Evolutionary conservation across 2,888 invertebrate species (phyloP).

Genomic region (Lordiphosa fenestrarum): DNA sequence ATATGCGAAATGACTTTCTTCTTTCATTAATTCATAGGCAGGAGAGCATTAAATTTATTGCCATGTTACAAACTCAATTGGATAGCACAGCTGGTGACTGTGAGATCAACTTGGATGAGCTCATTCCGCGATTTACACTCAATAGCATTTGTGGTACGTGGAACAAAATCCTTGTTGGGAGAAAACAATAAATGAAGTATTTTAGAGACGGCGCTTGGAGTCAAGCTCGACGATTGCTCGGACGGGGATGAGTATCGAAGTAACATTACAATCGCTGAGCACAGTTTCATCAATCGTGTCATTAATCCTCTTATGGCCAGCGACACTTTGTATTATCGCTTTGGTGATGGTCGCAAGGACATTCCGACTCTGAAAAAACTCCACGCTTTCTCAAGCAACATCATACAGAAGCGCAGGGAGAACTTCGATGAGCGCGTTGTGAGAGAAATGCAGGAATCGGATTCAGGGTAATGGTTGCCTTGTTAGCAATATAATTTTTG

Average conservation of each 20-base stretch:
- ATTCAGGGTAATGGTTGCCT: constrained; percentile 16
- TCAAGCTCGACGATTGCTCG: constrained; percentile 59
- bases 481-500: not conserved
- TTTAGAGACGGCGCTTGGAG: constrained; percentile 73
- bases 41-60: constrained; percentile 68
- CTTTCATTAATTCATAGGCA: constrained; percentile 39
- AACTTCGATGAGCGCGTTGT: constrained; percentile 17
- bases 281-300: constrained; percentile 55
- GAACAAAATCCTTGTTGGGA: fast-evolving
- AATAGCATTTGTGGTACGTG: constrained; percentile 70
- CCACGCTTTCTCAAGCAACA: constrained; percentile 69
- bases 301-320: constrained; percentile 59
- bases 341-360: constrained; percentile 32
- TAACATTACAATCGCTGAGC: constrained; percentile 59
- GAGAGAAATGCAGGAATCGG: constrained; percentile 10
- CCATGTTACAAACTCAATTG: constrained; percentile 33
- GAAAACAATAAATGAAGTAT: no score
- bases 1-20: not conserved
- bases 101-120: constrained; percentile 49
- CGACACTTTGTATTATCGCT: constrained; percentile 42
- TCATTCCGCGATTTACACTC: constrained; percentile 67
- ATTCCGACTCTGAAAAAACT: constrained; percentile 48
- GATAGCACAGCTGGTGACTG: constrained; percentile 13
- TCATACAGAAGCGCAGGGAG: constrained; percentile 67
- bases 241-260: constrained; percentile 57